Conservation (phyloP, 2,888 invertebrate species). For the Cheilosia urbana region DNA sequence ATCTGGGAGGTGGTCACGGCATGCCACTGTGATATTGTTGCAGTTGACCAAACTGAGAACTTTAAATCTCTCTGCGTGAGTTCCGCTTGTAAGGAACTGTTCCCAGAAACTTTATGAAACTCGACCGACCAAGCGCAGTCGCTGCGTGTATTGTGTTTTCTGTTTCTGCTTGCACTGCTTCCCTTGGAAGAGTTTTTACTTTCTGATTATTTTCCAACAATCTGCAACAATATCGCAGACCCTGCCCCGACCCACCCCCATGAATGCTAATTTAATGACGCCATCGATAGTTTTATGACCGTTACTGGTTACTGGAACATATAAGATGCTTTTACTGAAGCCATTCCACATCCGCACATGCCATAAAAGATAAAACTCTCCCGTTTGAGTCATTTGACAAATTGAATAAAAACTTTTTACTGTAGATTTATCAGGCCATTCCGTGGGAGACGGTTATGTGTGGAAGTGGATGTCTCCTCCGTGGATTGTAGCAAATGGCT, state of each 20-base stretch:
- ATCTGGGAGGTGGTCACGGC: not conserved
- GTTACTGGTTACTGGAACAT: slow-evolving; percentile 2
- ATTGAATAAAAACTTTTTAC: slow-evolving; percentile 22
- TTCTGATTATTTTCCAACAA: not conserved
- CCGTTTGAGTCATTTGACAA: slow-evolving; percentile 17
- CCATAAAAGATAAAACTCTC: slow-evolving; percentile 10
- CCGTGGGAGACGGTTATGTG: slow-evolving; percentile 7
- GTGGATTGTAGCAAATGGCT: slow-evolving; percentile 16
- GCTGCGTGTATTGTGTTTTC: not conserved
- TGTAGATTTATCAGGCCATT: slow-evolving; percentile 15
- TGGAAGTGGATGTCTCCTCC: not conserved
- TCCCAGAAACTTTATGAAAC: slow-evolving; percentile 2
- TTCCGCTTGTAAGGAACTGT: not conserved
- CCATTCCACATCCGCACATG: not conserved
- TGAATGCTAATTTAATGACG: slow-evolving; percentile 11
- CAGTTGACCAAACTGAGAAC: slow-evolving; percentile 7
- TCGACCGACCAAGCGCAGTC: not conserved
- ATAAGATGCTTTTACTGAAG: not conserved
- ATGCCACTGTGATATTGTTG: slow-evolving; percentile 10
- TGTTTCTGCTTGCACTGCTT: not conserved
- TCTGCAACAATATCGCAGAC: not conserved
- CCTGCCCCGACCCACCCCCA: not conserved
- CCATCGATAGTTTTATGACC: slow-evolving; percentile 6
- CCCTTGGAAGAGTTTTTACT: not conserved
- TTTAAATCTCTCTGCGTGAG: slow-evolving; percentile 10